phyloP scores from a whole-genome alignment of 1,140 invertebrate genomes.

The Rhopalosiphum padi region DNA sequence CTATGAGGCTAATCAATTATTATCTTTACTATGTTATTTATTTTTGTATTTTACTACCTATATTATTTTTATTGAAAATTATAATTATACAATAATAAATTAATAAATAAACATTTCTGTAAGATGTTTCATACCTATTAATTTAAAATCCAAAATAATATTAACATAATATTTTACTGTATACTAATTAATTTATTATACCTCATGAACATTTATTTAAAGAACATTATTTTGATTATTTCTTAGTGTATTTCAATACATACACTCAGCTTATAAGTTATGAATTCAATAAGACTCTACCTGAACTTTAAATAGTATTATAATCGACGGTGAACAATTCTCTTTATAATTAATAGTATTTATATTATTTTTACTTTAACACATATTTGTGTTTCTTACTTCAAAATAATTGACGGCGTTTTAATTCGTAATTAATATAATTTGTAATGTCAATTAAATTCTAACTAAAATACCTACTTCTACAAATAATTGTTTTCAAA shows the following conservation, averaged over 20 bases:
- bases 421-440: background rate
- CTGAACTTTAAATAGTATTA: background rate
- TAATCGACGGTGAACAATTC: background rate
- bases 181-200: background rate
- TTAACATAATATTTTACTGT: background rate
- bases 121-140: background rate
- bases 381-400: background rate
- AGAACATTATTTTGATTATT: background rate
- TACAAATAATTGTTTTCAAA: background rate
- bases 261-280: background rate
- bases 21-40: background rate
- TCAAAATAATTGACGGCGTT: background rate
- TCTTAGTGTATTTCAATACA: background rate
- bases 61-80: background rate
- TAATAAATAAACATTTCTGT: background rate
- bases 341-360: background rate
- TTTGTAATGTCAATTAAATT: background rate
- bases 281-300: background rate
- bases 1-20: background rate
- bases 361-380: background rate
- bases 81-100: background rate
- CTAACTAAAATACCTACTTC: background rate
- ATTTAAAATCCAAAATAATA: background rate
- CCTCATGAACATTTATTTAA: background rate
- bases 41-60: background rate